Evolutionary conservation across 1,140 invertebrate species (phyloP).

Genomic region (Tetramorium alpestre): DNA sequence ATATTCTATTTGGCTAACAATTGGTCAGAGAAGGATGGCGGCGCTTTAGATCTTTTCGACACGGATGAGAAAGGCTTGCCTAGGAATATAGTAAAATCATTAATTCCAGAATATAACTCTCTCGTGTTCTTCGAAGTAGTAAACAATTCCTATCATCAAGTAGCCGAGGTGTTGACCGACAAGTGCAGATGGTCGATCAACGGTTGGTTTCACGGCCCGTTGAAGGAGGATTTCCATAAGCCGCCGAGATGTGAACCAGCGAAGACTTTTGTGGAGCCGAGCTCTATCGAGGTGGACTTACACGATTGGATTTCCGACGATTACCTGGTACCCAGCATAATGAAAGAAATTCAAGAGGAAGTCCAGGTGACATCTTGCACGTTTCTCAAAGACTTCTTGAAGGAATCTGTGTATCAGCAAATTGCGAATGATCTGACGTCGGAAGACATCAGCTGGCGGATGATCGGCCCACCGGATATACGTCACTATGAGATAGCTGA

Average conservation of each 20-base stretch:
- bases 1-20: constrained; percentile 88
- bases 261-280: constrained; percentile 67
- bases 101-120: constrained; percentile 90
- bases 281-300: constrained; percentile 76
- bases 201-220: constrained; percentile 91
- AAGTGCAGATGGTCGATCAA: constrained; percentile 90
- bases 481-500: constrained; percentile 88
- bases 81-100: constrained; percentile 84
- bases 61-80: constrained; percentile 87
- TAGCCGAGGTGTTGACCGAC: constrained; percentile 89
- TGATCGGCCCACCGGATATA: constrained; percentile 88
- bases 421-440: constrained; percentile 83
- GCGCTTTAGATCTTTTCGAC: constrained; percentile 88
- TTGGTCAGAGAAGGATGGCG: constrained; percentile 88
- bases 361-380: constrained; percentile 88
- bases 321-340: constrained; percentile 84
- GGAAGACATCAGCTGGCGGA: constrained; percentile 86
- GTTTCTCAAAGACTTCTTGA: constrained; percentile 86
- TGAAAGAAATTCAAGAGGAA: constrained; percentile 86
- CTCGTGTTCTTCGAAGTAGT: constrained; percentile 90
- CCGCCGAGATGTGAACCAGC: constrained; percentile 54
- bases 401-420: constrained; percentile 82
- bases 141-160: constrained; percentile 87
- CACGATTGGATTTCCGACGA: constrained; percentile 84
- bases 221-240: constrained; percentile 34